Percentiles rank a stretch among this genome's conserved stretches.
Conservation (phyloP, 2,797 vertebrate species). For the Nothura maculosa region DNA sequence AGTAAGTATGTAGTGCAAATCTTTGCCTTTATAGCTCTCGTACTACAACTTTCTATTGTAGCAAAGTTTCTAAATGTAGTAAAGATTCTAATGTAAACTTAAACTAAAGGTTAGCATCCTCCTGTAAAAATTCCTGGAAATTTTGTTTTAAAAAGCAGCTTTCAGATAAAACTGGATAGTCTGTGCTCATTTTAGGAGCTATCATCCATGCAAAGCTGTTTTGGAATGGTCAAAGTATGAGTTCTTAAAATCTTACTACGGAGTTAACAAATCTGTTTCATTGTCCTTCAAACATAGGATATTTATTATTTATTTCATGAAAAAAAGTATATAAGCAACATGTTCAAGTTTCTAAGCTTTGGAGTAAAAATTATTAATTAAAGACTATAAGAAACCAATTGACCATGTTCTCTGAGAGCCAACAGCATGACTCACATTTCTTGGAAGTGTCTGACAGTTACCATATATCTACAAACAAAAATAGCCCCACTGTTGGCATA, state of each 20-base stretch:
- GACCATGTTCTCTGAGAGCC: background rate
- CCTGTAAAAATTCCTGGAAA: background rate
- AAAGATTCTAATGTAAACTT: background rate
- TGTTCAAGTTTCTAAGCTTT: background rate
- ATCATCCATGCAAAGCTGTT: background rate
- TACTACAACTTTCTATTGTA: background rate
- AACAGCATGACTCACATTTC: background rate
- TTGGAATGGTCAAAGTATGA: background rate
- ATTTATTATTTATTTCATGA: background rate
- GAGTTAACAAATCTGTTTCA: background rate
- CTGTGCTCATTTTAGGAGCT: background rate
- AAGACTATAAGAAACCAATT: background rate
- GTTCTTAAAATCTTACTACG: background rate
- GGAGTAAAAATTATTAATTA: background rate
- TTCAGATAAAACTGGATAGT: background rate
- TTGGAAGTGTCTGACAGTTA: background rate
- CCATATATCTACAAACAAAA: background rate
- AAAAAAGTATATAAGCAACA: background rate
- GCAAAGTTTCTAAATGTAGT: background rate
- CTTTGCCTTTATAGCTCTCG: background rate
- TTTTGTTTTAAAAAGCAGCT: background rate
- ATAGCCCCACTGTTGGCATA: background rate
- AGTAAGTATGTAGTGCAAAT: background rate
- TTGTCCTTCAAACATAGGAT: background rate
- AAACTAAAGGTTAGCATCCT: background rate